Conservation (phyloP, 2,888 invertebrate genomes). For the Eristalinus aeneus region DNA sequence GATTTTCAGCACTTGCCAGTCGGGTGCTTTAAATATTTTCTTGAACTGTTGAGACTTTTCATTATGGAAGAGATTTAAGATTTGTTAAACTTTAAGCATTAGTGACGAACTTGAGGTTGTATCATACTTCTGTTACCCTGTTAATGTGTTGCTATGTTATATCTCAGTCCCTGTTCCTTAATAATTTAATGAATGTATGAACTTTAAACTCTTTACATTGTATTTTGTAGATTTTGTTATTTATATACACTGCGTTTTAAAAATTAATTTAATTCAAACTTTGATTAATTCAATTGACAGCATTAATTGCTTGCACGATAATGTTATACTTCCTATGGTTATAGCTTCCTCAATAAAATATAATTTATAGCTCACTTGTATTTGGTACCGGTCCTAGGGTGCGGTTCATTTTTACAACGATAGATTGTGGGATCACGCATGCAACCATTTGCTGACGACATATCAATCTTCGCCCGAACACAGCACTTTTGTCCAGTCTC, state of each 20-base stretch:
- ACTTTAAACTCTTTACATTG: too few relatives aligned
- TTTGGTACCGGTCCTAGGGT: constrained; percentile 95
- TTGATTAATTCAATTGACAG: background rate
- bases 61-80: too few relatives aligned
- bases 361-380: constrained; percentile 88
- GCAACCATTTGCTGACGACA: constrained; percentile 97
- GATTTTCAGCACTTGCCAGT: background rate
- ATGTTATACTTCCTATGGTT: background rate
- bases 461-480: constrained; percentile 98
- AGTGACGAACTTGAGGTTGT: too few relatives aligned
- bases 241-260: too few relatives aligned
- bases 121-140: too few relatives aligned
- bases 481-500: constrained; percentile 92
- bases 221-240: too few relatives aligned
- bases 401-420: constrained; percentile 96
- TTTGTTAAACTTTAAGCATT: too few relatives aligned
- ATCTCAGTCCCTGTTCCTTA: too few relatives aligned
- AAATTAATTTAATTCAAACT: too few relatives aligned
- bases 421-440: constrained; percentile 99
- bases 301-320: background rate
- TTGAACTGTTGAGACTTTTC: background rate
- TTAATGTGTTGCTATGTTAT: too few relatives aligned
- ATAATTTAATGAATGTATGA: too few relatives aligned
- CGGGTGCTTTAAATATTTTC: background rate
- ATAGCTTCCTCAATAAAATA: background rate